phyloP scores from a whole-genome alignment of 2,797 vertebrate species.

The Eulemur mongoz region DNA sequence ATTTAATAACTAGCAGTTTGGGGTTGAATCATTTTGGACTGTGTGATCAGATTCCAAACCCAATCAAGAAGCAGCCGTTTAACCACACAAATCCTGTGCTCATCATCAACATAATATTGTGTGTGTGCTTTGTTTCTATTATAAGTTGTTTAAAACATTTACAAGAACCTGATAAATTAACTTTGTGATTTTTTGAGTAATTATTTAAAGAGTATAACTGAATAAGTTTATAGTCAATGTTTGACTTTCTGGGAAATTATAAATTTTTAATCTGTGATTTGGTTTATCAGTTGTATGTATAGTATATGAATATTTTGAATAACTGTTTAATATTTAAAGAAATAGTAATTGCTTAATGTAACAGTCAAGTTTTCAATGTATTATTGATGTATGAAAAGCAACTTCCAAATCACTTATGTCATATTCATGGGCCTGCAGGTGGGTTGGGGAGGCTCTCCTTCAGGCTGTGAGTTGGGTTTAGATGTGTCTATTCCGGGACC shows the following conservation, averaged over 20 bases:
- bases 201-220: neutral
- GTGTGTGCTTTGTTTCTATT: neutral
- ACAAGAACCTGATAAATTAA: neutral
- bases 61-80: neutral
- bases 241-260: neutral
- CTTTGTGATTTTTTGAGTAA: conserved; percentile 9
- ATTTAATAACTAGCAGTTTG: conserved; percentile 28
- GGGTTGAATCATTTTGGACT: neutral
- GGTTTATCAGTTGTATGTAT: neutral
- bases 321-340: neutral
- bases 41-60: conserved; percentile 28
- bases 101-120: neutral
- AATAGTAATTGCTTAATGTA: neutral
- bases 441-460: neutral
- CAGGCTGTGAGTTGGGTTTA: neutral
- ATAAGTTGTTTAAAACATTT: conserved; percentile 31
- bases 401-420: neutral
- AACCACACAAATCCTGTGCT: neutral
- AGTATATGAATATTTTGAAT: neutral
- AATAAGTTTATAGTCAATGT: neutral
- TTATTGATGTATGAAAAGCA: neutral
- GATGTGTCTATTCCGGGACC: neutral
- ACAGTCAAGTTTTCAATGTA: neutral
- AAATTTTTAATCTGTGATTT: neutral
- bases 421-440: neutral